Conservation (phyloP, 2,888 invertebrate species). For the Monopis laevigella region DNA sequence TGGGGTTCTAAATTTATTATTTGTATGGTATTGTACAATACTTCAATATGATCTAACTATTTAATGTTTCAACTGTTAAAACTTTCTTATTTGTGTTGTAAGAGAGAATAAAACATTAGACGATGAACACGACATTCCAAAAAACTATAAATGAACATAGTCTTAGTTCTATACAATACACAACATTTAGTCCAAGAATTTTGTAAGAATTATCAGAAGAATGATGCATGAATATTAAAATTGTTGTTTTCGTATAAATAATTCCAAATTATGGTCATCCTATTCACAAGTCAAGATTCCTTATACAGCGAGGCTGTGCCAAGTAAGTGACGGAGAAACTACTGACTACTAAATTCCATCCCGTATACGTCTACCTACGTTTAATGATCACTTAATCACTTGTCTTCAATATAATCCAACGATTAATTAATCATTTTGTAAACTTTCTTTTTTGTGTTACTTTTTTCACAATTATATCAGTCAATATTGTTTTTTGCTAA, state of each 20-base stretch:
- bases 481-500: no score
- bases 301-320: constrained; percentile 13
- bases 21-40: no score
- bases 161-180: no score
- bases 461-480: no score
- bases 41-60: no score
- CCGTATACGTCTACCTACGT: constrained; percentile 34
- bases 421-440: constrained; percentile 11
- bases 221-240: no score
- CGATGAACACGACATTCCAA: not conserved
- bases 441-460: not conserved
- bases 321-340: constrained; percentile 4
- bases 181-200: no score
- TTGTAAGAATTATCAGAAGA: no score
- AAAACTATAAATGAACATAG: not conserved
- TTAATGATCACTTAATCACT: constrained; percentile 48
- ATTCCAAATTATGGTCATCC: constrained; percentile 12
- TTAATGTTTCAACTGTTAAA: no score
- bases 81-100: no score
- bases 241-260: not conserved
- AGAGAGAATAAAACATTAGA: not conserved
- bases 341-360: constrained; percentile 12
- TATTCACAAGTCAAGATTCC: constrained; percentile 16
- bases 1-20: no score
- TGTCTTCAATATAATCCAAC: constrained; percentile 13